A percentile compares a stretch with the other conserved stretches of the same genome.
phyloP scores from a whole-genome alignment of 2,113 vertebrate genomes.

The Bostrychus sinensis region DNA sequence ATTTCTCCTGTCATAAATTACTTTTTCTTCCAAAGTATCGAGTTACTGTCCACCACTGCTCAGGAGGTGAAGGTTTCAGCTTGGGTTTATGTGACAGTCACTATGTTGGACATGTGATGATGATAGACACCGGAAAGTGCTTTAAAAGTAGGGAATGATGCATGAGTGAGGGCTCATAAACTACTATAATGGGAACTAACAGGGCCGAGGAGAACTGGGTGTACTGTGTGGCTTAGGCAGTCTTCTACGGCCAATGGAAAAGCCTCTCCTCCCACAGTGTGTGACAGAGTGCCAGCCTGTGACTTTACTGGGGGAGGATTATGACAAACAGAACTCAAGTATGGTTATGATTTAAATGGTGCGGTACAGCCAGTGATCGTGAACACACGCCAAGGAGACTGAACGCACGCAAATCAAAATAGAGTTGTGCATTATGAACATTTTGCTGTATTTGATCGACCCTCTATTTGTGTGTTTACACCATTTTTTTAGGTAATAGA shows the following conservation, averaged over 20 bases:
- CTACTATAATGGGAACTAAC: constrained; percentile 63
- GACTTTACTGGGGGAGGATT: constrained; percentile 46
- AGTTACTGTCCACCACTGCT: background rate
- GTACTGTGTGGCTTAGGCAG: constrained; percentile 56
- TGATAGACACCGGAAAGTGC: constrained; percentile 14
- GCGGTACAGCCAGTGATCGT: constrained; percentile 32
- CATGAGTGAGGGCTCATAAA: constrained; percentile 40
- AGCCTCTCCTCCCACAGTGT: constrained; percentile 45
- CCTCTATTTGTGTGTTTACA: too few relatives aligned
- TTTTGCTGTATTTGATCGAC: too few relatives aligned
- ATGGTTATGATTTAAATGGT: constrained; percentile 55
- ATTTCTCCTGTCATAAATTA: too few relatives aligned
- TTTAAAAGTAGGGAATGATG: constrained; percentile 14
- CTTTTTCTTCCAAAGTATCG: too few relatives aligned
- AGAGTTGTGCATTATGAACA: too few relatives aligned
- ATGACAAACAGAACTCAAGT: constrained; percentile 55
- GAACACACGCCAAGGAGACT: constrained; percentile 33
- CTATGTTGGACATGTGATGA: constrained; percentile 17
- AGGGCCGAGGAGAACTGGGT: constrained; percentile 54
- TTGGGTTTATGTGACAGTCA: constrained; percentile 26
- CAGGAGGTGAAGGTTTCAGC: constrained; percentile 9
- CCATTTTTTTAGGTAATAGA: too few relatives aligned
- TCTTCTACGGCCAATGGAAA: constrained; percentile 64
- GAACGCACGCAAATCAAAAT: constrained; percentile 10
- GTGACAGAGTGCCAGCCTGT: constrained; percentile 43